Conservation (phyloP, 2,797 vertebrate species). For the Peromyscus eremicus region DNA sequence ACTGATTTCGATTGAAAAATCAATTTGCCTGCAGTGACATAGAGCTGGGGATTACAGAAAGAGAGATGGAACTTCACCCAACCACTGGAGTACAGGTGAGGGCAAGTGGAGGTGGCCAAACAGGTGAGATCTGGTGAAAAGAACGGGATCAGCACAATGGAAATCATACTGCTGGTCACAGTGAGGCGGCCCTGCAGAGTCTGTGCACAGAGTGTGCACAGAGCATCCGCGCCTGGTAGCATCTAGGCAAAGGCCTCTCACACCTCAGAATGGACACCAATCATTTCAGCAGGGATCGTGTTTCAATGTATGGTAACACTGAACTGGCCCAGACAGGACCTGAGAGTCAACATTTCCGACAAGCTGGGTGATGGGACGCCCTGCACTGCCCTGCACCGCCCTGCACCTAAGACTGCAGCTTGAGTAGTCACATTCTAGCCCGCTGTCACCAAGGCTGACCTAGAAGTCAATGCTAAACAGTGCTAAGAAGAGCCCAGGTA, state of each 20-base stretch:
- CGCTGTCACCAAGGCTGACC: neutral
- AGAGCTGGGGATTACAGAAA: neutral
- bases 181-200: neutral
- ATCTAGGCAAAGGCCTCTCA: neutral
- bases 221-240: neutral
- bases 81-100: neutral
- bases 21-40: neutral
- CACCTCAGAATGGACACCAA: neutral
- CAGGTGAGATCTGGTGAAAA: neutral
- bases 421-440: neutral
- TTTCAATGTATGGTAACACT: neutral
- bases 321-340: neutral
- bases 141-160: neutral
- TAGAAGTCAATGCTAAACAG: neutral
- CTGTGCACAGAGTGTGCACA: neutral
- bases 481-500: neutral
- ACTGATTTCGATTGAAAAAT: constrained; percentile 9
- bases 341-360: neutral
- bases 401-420: neutral
- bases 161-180: neutral
- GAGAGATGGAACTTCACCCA: neutral
- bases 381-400: no score
- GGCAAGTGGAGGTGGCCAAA: neutral
- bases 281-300: neutral
- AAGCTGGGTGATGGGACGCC: neutral